Conservation (phyloP, 2,888 invertebrate species). For the Drosophila lutescens region DNA sequence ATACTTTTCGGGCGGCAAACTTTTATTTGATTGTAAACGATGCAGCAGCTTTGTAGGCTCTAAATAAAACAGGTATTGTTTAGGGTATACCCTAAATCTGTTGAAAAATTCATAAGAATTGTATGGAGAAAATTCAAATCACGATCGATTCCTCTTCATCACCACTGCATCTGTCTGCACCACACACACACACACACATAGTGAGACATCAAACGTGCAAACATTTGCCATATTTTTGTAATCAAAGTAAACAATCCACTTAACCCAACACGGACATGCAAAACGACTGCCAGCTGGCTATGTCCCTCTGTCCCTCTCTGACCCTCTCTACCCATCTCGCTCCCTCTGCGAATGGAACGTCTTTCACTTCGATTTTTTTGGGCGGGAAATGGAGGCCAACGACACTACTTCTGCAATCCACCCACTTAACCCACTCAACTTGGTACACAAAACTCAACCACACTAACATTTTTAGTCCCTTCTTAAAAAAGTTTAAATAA, state of each 20-base stretch:
- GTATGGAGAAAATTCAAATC: neutral
- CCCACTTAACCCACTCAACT: slow-evolving; percentile 17
- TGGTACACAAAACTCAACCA: neutral
- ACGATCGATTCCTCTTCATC: neutral
- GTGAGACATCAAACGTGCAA: slow-evolving; percentile 77
- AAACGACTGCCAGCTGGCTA: slow-evolving; percentile 36
- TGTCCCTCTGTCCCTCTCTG: slow-evolving; percentile 1
- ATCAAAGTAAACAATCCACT: slow-evolving; percentile 80
- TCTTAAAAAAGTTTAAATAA: neutral
- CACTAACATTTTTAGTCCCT: neutral
- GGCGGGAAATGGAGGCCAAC: slow-evolving; percentile 55
- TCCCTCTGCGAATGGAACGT: slow-evolving; percentile 43
- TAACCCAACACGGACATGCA: slow-evolving; percentile 67
- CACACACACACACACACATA: slow-evolving; percentile 30
- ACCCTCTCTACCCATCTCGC: neutral
- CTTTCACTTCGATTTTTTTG: slow-evolving; percentile 61
- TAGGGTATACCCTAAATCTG: no score
- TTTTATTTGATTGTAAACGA: neutral
- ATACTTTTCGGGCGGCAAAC: neutral
- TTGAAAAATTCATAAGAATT: neutral
- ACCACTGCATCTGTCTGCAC: slow-evolving; percentile 5
- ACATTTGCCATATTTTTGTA: slow-evolving; percentile 80
- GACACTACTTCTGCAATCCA: slow-evolving; percentile 34
- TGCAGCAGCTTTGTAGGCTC: neutral
- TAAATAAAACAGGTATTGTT: no score